Evolutionary conservation across 2,113 vertebrate genomes (phyloP).

Genomic region (Nannobrachium achirus): DNA sequence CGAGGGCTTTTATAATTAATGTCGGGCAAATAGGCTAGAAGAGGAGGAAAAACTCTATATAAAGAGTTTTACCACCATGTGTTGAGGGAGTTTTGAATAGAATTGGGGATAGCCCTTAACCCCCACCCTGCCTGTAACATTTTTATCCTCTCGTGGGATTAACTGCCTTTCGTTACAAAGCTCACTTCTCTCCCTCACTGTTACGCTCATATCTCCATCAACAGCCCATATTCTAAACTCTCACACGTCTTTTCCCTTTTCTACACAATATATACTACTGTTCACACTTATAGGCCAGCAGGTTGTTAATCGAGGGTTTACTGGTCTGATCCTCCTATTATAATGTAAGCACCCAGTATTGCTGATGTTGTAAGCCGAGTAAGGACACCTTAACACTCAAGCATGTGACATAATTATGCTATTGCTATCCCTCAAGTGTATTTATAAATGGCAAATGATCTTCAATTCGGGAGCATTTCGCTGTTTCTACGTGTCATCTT

Average conservation of each 20-base stretch:
- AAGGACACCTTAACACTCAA: too few species aligned
- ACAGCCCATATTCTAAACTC: conserved; percentile 2
- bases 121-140: conserved; percentile 50
- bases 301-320: not conserved
- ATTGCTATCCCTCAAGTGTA: too few species aligned
- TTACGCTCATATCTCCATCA: not conserved
- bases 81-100: conserved; percentile 25
- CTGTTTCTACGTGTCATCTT: too few species aligned
- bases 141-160: conserved; percentile 44
- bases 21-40: conserved; percentile 2
- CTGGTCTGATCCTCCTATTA: too few species aligned
- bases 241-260: not conserved
- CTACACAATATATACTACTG: not conserved
- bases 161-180: conserved; percentile 36
- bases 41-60: conserved; percentile 8
- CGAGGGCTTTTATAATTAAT: conserved; percentile 37
- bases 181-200: conserved; percentile 14
- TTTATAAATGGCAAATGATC: too few species aligned
- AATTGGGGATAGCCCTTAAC: conserved; percentile 42
- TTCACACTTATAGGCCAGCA: not conserved
- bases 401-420: too few species aligned
- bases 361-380: too few species aligned
- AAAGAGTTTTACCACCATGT: conserved; percentile 31
- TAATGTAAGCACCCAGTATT: too few species aligned
- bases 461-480: too few species aligned